Evolutionary conservation across 2,113 vertebrate species (phyloP), one percentile per base, ranked within the genome.

Genomic region (Xenopus laevis): DNA sequence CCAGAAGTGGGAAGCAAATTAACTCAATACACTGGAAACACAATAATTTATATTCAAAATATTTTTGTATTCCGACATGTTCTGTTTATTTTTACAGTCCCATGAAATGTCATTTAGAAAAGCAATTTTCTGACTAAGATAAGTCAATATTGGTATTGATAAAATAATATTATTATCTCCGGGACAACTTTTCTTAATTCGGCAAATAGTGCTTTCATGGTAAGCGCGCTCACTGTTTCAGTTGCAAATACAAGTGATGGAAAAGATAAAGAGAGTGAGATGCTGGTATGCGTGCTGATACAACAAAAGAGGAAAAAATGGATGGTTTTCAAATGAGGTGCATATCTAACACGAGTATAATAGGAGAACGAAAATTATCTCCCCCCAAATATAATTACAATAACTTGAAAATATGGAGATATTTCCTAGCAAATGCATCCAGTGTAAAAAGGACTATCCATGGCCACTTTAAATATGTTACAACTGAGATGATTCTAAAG

Each of bases 141-240:
- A 69, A 83, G 80, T 82, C 78, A 78, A 83, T 85, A 84, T 82
- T 84, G 87, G 81, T 81, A 79, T 55, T 15, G 33, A 79, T 80
- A 71, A 67, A 82, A 83, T 80, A 83, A 79, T 78, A 65, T 78
- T 82, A 81, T 84, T 88, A 87, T 83, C 83, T 86, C 72, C 45
- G 53, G 84, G 83, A 87, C 80, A 87, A 79, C 81, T 82, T 81
- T 72, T 60, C 72, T 85, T 87, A 88, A 89, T 85, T 88, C 85
- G 79, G 84, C 86, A 87, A 91, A 89, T 83, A 90, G 85, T 88
- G 82, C 80, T 79, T 73, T 64, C 79, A 83, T 20, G 77, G 84
- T 84, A 87, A 90, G 89, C 74, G 84, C 1, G 81, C 55, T 65
- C 71, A 79, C 83, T 52, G 80, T 78, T 81, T 70, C 80, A 80